phyloP scores from a whole-genome alignment of 1,140 invertebrate species.

The Neodiprion fabricii region DNA sequence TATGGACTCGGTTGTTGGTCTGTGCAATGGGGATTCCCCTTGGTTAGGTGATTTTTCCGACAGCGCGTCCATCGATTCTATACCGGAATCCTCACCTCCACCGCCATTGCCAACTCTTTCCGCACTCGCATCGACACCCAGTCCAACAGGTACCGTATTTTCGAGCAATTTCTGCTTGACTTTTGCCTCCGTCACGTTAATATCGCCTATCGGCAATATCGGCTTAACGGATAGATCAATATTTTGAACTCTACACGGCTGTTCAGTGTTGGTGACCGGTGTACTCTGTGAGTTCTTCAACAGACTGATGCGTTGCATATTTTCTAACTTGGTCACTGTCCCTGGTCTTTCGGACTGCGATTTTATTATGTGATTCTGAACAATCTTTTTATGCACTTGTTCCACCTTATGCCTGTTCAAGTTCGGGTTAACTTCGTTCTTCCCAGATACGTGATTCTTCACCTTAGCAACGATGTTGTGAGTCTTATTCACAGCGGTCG shows the following conservation, averaged over 20 bases:
- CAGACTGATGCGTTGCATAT: slow-evolving; percentile 46
- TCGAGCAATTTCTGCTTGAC: slow-evolving; percentile 69
- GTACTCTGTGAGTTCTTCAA: slow-evolving; percentile 43
- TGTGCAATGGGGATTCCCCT: slow-evolving; percentile 66
- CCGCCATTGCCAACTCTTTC: slow-evolving; percentile 48
- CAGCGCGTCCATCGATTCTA: slow-evolving; percentile 91
- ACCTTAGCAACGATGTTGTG: slow-evolving; percentile 48
- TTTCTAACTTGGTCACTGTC: slow-evolving; percentile 36
- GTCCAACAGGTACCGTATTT: slow-evolving; percentile 51
- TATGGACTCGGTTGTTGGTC: slow-evolving; percentile 49
- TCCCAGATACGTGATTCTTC: slow-evolving; percentile 48
- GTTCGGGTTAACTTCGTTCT: slow-evolving; percentile 34
- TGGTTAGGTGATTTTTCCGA: slow-evolving; percentile 93
- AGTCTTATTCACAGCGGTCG: slow-evolving; percentile 27
- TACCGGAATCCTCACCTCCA: slow-evolving; percentile 87
- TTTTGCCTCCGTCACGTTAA: slow-evolving; percentile 66
- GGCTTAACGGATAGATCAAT: slow-evolving; percentile 39
- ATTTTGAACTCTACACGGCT: slow-evolving; percentile 33
- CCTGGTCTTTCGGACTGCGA: slow-evolving; percentile 31
- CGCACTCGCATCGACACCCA: slow-evolving; percentile 45
- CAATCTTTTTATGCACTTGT: slow-evolving; percentile 43
- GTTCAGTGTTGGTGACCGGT: slow-evolving; percentile 34
- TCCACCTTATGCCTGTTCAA: slow-evolving; percentile 46
- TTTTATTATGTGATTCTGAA: slow-evolving; percentile 49
- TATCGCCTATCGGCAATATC: slow-evolving; percentile 54